Conservation (phyloP, 2,888 invertebrate genomes). For the Dolomedes plantarius region DNA sequence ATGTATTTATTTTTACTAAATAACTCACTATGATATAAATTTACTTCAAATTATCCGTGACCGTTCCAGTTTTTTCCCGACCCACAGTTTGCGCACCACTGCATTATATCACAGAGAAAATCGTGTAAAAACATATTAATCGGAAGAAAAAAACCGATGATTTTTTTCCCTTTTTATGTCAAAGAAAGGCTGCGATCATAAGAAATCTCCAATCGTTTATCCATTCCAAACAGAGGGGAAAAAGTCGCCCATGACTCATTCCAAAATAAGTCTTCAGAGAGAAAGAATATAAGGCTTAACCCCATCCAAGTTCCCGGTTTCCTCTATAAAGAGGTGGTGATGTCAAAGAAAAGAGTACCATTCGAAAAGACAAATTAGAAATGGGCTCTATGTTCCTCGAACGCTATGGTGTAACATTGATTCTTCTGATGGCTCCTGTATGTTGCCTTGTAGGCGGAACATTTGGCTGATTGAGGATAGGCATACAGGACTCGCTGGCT, state of each 20-base stretch:
- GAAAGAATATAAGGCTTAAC: constrained; percentile 30
- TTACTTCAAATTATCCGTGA: no score
- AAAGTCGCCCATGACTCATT: constrained; percentile 21
- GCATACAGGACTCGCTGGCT: constrained; percentile 36
- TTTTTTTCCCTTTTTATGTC: neutral
- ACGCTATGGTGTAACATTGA: constrained; percentile 40
- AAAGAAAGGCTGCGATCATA: constrained; percentile 2
- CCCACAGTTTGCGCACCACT: no score
- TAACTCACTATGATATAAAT: no score
- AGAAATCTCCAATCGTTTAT: constrained; percentile 21
- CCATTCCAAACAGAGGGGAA: constrained; percentile 1
- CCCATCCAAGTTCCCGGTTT: neutral
- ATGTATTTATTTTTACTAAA: no score
- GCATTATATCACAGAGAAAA: no score
- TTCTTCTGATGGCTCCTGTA: constrained; percentile 51
- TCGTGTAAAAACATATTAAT: no score
- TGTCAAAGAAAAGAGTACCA: constrained; percentile 48
- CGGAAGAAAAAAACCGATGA: no score
- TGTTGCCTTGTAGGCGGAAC: constrained; percentile 36
- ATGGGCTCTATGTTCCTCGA: constrained; percentile 31
- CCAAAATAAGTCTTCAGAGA: constrained; percentile 36
- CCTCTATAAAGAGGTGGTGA: constrained; percentile 41
- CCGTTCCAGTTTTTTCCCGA: no score
- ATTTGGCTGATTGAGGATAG: constrained; percentile 50
- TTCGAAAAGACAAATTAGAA: constrained; percentile 57